Evolutionary conservation across 1,140 invertebrate genomes (phyloP).

Genomic region (Stratiolaelaps scimitus): DNA sequence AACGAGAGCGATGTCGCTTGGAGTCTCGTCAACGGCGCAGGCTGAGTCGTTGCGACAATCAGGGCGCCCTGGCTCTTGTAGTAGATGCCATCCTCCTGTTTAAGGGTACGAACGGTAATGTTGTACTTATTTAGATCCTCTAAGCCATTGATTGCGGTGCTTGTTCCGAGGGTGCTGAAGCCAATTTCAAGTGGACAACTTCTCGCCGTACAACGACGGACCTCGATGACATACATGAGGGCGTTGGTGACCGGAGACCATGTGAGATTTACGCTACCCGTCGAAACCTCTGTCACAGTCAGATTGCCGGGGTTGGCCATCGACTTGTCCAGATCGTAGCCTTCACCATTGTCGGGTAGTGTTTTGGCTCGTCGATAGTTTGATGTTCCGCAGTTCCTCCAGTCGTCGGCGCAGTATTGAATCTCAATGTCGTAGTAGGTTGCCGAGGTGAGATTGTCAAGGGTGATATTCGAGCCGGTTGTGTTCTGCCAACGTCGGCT

Average conservation of each 20-base stretch:
- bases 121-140: not conserved
- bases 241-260: not conserved
- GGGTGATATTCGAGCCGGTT: not conserved
- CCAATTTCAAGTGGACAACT: not conserved
- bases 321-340: constrained; percentile 2
- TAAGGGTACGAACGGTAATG: not conserved
- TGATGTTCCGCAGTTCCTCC: not conserved
- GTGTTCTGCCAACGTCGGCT: not conserved
- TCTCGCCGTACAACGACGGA: not conserved
- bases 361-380: not conserved
- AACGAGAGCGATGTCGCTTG: not conserved
- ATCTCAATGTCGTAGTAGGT: not conserved
- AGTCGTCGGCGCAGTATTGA: constrained; percentile 8
- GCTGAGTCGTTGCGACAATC: not conserved
- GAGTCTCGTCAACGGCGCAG: not conserved
- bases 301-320: not conserved
- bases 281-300: not conserved
- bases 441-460: constrained; percentile 7
- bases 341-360: not conserved
- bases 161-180: not conserved
- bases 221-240: not conserved
- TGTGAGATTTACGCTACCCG: not conserved
- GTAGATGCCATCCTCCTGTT: not conserved
- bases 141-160: not conserved
- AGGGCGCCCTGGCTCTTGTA: not conserved